Conservation (phyloP, 2,888 invertebrate genomes). For the Notodonta dromedarius region DNA sequence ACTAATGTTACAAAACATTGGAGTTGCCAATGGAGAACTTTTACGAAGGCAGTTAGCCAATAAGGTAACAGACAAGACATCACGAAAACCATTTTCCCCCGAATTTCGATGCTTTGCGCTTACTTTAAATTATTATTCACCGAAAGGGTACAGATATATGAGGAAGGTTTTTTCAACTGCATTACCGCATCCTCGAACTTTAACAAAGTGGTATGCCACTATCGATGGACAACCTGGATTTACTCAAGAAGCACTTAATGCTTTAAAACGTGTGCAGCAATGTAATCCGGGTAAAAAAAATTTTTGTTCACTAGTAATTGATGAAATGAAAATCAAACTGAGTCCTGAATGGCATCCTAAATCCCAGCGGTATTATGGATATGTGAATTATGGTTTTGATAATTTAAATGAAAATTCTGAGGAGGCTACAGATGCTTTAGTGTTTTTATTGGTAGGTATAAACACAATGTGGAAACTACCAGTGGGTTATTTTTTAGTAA, state of each 20-base stretch:
- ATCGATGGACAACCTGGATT: conserved; percentile 10
- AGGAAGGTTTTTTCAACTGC: conserved; percentile 6
- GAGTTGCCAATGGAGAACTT: background rate
- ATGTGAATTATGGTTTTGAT: conserved; percentile 3
- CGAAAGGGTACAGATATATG: conserved; percentile 8
- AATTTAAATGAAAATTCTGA: conserved; percentile 6
- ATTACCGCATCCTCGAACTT: conserved; percentile 9
- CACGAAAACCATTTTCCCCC: background rate
- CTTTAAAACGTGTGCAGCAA: conserved; percentile 6
- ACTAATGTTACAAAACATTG: background rate
- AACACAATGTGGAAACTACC: conserved; percentile 20
- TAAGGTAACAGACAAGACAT: background rate
- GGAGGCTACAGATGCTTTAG: conserved; percentile 18
- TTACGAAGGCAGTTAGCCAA: background rate
- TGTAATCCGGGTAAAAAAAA: background rate
- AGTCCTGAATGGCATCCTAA: background rate
- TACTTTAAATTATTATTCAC: conserved; percentile 2
- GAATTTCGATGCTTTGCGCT: conserved; percentile 5
- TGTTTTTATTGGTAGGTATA: conserved; percentile 22
- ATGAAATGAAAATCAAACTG: conserved; percentile 13
- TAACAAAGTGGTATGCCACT: conserved; percentile 13
- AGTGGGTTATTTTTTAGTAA: conserved; percentile 19
- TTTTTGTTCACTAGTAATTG: conserved; percentile 1
- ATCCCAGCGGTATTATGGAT: background rate
- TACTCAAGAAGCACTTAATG: conserved; percentile 7